Conservation (phyloP, 1,140 invertebrate species). For the Drosophila trapezifrons region DNA sequence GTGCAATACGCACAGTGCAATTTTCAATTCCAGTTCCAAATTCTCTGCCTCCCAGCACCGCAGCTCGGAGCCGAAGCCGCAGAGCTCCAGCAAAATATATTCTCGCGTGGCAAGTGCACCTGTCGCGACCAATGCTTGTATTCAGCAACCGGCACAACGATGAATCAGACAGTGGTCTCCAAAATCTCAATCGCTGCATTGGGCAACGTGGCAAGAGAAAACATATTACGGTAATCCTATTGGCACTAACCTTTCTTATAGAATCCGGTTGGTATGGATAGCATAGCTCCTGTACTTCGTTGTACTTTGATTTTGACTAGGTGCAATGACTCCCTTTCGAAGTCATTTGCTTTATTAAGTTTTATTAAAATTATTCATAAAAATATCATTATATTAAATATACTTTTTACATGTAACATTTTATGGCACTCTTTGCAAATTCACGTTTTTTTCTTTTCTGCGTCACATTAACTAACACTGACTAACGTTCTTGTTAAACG, state of each 20-base stretch:
- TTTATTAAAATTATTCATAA: background rate
- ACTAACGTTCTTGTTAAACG: background rate
- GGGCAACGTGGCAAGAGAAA: conserved; percentile 12
- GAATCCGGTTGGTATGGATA: conserved; percentile 2
- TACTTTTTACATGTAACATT: background rate
- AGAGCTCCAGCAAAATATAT: conserved; percentile 23
- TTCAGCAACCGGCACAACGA: conserved; percentile 25
- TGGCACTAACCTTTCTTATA: conserved; percentile 32
- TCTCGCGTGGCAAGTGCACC: conserved; percentile 74
- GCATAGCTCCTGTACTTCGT: conserved; percentile 7
- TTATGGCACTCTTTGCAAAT: conserved; percentile 5
- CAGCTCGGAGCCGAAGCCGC: background rate
- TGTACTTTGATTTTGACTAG: conserved; percentile 55
- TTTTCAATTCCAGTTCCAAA: conserved; percentile 48
- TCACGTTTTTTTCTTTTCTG: background rate
- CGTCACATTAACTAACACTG: background rate
- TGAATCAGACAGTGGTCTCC: conserved; percentile 11
- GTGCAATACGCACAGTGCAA: conserved; percentile 13
- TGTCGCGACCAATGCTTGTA: conserved; percentile 68
- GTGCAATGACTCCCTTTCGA: conserved; percentile 3
- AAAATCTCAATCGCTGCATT: conserved; percentile 6
- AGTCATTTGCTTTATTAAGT: conserved; percentile 4
- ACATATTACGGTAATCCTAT: conserved; percentile 5
- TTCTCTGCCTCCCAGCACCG: conserved; percentile 1
- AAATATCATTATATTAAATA: conserved; percentile 45